Conservation (phyloP, 1,140 invertebrate species). For the Neomicropteryx cornuta region DNA sequence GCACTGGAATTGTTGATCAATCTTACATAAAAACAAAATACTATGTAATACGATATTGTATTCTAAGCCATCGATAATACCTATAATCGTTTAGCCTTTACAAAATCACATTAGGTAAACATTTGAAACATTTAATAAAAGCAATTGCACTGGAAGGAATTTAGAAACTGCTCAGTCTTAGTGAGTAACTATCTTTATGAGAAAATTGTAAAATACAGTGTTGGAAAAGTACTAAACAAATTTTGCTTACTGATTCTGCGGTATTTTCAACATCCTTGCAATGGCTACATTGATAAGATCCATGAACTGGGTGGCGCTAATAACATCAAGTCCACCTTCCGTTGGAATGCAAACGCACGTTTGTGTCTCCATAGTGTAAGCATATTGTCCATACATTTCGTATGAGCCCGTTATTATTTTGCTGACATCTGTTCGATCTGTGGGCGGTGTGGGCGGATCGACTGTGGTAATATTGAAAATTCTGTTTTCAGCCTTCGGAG, state of each 20-base stretch:
- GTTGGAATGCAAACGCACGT: conserved; percentile 44
- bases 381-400: conserved; percentile 41
- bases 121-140: too few species aligned
- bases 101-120: too few species aligned
- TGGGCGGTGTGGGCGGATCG: conserved; percentile 3
- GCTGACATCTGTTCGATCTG: conserved; percentile 28
- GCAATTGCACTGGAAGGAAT: too few species aligned
- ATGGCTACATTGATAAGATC: conserved; percentile 51
- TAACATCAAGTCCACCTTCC: conserved; percentile 48
- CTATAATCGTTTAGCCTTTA: too few species aligned
- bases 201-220: too few species aligned
- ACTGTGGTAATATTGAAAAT: background rate
- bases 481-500: conserved; percentile 24
- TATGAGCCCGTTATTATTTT: conserved; percentile 42
- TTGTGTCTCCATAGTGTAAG: conserved; percentile 60
- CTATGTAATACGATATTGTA: too few species aligned
- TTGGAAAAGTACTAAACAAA: too few species aligned
- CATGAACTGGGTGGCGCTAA: conserved; percentile 53
- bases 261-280: conserved; percentile 39
- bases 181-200: too few species aligned
- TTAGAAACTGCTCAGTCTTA: too few species aligned
- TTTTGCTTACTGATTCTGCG: conserved; percentile 23
- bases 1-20: too few species aligned
- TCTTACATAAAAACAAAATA: too few species aligned
- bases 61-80: too few species aligned